Conservation (phyloP, 2,113 vertebrate species). For the Rissa tridactyla region DNA sequence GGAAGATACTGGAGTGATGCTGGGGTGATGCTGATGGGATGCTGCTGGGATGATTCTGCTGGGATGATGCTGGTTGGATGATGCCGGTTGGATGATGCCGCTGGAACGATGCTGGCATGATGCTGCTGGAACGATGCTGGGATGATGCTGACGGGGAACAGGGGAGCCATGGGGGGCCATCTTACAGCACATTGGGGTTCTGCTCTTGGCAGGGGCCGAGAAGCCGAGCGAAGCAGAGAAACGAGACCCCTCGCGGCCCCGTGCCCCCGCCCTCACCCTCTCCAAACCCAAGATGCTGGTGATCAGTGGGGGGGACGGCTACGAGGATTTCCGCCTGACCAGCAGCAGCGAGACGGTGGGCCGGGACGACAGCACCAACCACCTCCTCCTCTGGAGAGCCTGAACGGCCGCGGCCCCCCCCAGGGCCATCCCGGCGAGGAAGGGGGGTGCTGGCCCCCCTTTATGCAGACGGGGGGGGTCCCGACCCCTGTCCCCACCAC, state of each 20-base stretch:
- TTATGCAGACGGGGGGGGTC: background rate
- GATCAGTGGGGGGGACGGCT: slow-evolving; percentile 95
- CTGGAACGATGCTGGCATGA: background rate
- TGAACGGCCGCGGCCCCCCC: slow-evolving; percentile 62
- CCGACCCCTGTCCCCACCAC: background rate
- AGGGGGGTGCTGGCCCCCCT: background rate
- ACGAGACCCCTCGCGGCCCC: slow-evolving; percentile 77
- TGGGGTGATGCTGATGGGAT: too few relatives aligned
- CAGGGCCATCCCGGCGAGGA: background rate
- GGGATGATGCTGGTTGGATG: background rate
- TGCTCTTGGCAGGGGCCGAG: slow-evolving; percentile 52
- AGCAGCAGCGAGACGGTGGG: slow-evolving; percentile 94
- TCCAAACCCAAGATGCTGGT: slow-evolving; percentile 88
- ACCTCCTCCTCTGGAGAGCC: slow-evolving; percentile 93
- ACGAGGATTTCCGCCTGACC: slow-evolving; percentile 95
- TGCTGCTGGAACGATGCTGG: background rate
- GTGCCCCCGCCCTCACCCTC: slow-evolving; percentile 70
- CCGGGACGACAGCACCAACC: slow-evolving; percentile 96
- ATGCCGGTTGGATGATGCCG: background rate
- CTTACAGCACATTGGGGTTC: fast-evolving
- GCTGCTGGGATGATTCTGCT: background rate
- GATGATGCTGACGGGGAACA: background rate
- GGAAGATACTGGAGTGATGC: too few relatives aligned
- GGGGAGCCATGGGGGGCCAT: fast-evolving
- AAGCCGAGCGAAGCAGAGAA: slow-evolving; percentile 76